These are phyloP conservation scores for Netelia virgata DNA, from an alignment of 2,888 invertebrate species.

Conservation along the genomic window DNA sequence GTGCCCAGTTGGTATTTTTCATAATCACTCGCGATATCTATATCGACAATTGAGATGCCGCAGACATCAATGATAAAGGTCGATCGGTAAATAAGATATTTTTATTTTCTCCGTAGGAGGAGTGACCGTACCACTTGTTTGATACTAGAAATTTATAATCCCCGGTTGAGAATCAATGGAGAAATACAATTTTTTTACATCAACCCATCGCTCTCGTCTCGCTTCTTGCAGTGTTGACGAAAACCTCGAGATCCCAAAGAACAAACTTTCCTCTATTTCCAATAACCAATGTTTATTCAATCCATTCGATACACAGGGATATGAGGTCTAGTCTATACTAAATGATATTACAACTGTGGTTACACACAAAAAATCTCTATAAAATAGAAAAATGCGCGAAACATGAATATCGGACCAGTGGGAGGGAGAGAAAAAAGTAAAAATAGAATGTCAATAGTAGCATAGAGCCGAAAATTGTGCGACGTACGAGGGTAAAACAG, in stretches of 20 bases:
- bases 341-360: slow-evolving; percentile 66
- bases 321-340: slow-evolving; percentile 59
- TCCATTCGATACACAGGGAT: slow-evolving; percentile 66
- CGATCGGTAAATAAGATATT: slow-evolving; percentile 32
- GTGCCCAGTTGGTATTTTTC: not conserved
- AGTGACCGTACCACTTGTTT: slow-evolving; percentile 52
- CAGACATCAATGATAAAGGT: slow-evolving; percentile 5
- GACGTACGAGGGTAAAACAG: slow-evolving; percentile 29
- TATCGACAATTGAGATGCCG: not conserved
- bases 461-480: slow-evolving; percentile 26
- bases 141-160: slow-evolving; percentile 59
- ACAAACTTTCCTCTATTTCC: slow-evolving; percentile 33
- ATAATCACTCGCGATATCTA: not conserved
- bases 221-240: not conserved
- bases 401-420: slow-evolving; percentile 56
- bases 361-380: slow-evolving; percentile 60
- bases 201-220: not conserved
- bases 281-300: slow-evolving; percentile 70
- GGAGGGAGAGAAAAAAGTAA: slow-evolving; percentile 36
- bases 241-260: not conserved
- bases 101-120: slow-evolving; percentile 46
- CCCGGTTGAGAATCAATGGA: slow-evolving; percentile 63
- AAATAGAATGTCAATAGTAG: slow-evolving; percentile 9
- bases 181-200: slow-evolving; percentile 63
- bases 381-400: slow-evolving; percentile 61